These are phyloP conservation scores for Castor canadensis DNA, from an alignment of 2,113 vertebrate species.

Conservation along the genomic window DNA sequence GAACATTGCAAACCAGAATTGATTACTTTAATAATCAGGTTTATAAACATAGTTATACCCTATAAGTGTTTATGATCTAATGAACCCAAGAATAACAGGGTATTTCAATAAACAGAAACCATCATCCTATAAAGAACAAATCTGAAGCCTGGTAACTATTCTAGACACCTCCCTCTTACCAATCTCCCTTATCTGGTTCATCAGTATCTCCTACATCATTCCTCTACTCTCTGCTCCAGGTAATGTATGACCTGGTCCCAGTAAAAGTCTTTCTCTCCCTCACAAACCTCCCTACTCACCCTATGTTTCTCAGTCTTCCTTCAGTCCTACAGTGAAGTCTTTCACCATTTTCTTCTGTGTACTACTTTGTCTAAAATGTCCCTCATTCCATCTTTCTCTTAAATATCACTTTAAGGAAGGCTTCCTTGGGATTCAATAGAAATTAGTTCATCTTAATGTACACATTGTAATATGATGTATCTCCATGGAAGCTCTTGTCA, in stretches of 20 bases:
- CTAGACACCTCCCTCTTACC: not conserved
- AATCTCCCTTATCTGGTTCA: not conserved
- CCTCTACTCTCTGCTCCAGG: not conserved
- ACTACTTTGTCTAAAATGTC: not conserved
- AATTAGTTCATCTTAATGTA: not conserved
- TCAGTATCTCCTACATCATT: not conserved
- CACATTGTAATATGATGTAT: not conserved
- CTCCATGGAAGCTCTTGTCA: not conserved
- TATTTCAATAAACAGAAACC: not conserved
- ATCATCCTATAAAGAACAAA: not conserved
- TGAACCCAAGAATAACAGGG: not conserved
- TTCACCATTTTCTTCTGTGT: not conserved
- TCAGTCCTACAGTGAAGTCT: not conserved
- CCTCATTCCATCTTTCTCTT: not conserved
- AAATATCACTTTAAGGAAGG: not conserved
- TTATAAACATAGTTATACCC: not conserved
- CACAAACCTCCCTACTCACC: not conserved
- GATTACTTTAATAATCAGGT: slow-evolving; percentile 53
- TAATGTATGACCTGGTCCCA: not conserved
- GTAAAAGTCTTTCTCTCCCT: not conserved
- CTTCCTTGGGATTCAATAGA: not conserved
- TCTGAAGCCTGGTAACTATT: not conserved
- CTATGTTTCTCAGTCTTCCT: not conserved
- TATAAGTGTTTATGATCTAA: not conserved
- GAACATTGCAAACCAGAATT: slow-evolving; percentile 28